These are phyloP conservation scores for Coregonus clupeaformis DNA, from an alignment of 2,113 vertebrate genomes.

Conservation along the genomic window DNA sequence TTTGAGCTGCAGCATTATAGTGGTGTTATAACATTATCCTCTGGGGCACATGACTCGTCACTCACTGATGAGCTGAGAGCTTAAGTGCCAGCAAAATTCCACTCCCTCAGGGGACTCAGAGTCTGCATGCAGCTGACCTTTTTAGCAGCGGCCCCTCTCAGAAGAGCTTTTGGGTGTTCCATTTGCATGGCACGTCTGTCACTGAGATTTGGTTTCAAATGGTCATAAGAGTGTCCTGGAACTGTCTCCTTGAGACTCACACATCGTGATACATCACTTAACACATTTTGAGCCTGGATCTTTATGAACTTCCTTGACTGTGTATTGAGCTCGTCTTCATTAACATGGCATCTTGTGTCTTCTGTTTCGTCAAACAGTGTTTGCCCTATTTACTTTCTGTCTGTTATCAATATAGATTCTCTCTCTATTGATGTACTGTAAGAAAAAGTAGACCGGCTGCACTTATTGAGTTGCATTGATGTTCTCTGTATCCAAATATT, in stretches of 20 bases:
- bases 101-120: no score
- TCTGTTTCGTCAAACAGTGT: no score
- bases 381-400: background rate
- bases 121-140: background rate
- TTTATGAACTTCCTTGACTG: no score
- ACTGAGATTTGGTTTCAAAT: background rate
- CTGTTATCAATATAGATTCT: background rate
- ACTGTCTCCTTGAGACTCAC: background rate
- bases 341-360: no score
- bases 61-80: constrained; percentile 4
- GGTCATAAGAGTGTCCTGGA: background rate
- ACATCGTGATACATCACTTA: background rate
- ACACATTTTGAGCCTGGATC: background rate
- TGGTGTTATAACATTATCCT: background rate
- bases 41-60: background rate
- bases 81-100: background rate
- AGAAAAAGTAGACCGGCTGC: background rate
- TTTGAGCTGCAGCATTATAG: background rate
- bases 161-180: background rate
- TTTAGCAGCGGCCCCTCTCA: background rate
- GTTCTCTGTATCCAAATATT: background rate
- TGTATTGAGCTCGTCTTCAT: no score
- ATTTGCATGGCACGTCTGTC: background rate
- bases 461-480: background rate
- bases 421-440: background rate